Evolutionary conservation across 2,888 invertebrate species (phyloP), one percentile per base, ranked within the genome.

Genomic region (Athrips mouffetella): DNA sequence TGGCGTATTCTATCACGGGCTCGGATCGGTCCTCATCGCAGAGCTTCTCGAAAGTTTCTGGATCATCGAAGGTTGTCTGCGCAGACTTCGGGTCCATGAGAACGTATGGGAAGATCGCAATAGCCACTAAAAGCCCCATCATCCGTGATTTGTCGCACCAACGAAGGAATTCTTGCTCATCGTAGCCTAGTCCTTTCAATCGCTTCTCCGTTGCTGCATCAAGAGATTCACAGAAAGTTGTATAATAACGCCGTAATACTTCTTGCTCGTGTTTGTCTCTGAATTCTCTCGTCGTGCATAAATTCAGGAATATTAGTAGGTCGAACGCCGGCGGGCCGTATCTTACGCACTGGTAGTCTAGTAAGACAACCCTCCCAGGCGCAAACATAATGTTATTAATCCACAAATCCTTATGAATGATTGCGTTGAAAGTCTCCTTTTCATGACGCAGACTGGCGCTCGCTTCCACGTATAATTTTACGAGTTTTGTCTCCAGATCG

Each of bases 401-500:
- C 87, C 87, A 87, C 20, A 86, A 48, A 45, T 87, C 87, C 42
- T 75, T 83, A 46, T 87, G 87, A 2, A 80, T 53, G 2, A 83
- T 50, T 0, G 80, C 75, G 45, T 87, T 87, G 0, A 85, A 50
- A 1, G 75, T 76, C 1, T 62, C 64, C 6, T 68, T 56, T 5
- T 68, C 60, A 8, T 72, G 70, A 7, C 51, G 61, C 4, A 85
- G 44, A 4, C 59, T 66, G 1, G 65, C 64, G 55, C 85, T 77
- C 0, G 77, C 74, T 45, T 65, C 51, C 1, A 81, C 25, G 47
- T 62, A 80, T 10, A 62, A 42, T 29, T 67, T 53, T 0, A 53
- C 44, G 1, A 82, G 48, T 21, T 63, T 59, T 1, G 55, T 50
- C 50, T 79, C 77, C 27, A 81, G 57, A 37, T 68, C 55, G 3